Percentiles rank a stretch among this genome's conserved stretches.
Conservation (phyloP, 2,113 vertebrate genomes). For the Rhea pennata region DNA sequence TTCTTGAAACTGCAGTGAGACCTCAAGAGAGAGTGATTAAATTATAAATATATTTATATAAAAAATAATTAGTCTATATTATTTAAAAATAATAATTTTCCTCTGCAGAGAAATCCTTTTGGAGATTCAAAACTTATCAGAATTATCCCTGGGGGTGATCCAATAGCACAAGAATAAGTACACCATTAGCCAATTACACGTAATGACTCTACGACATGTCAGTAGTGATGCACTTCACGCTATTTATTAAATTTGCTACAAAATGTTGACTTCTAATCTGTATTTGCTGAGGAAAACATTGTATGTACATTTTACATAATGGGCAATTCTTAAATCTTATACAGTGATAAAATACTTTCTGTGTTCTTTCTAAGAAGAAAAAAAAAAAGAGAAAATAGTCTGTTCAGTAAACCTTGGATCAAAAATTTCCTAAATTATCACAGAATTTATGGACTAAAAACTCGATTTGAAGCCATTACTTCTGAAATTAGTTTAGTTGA, state of each 20-base stretch:
- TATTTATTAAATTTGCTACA: constrained; percentile 66
- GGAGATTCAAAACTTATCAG: constrained; percentile 65
- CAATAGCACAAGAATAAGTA: constrained; percentile 70
- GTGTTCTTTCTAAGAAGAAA: neutral
- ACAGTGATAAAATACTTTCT: neutral
- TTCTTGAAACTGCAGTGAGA: constrained; percentile 62
- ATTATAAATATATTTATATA: constrained; percentile 70
- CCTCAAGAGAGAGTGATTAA: constrained; percentile 53
- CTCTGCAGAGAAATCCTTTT: constrained; percentile 54
- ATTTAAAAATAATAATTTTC: constrained; percentile 65
- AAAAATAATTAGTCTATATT: constrained; percentile 71
- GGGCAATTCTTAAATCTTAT: neutral
- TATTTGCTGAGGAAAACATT: constrained; percentile 30
- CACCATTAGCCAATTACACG: constrained; percentile 69
- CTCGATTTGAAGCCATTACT: neutral
- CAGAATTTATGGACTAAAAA: neutral
- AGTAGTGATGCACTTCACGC: constrained; percentile 38
- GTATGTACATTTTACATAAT: neutral
- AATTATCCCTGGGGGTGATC: constrained; percentile 64
- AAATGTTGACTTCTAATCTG: constrained; percentile 5
- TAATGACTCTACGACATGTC: constrained; percentile 65
- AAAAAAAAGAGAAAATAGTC: neutral
- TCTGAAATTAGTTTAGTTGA: neutral
- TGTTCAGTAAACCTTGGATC: neutral
- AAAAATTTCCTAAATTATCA: neutral